Evolutionary conservation across 2,888 invertebrate genomes (phyloP), one percentile per base, ranked within the genome.

Genomic region (Fragum fragum): DNA sequence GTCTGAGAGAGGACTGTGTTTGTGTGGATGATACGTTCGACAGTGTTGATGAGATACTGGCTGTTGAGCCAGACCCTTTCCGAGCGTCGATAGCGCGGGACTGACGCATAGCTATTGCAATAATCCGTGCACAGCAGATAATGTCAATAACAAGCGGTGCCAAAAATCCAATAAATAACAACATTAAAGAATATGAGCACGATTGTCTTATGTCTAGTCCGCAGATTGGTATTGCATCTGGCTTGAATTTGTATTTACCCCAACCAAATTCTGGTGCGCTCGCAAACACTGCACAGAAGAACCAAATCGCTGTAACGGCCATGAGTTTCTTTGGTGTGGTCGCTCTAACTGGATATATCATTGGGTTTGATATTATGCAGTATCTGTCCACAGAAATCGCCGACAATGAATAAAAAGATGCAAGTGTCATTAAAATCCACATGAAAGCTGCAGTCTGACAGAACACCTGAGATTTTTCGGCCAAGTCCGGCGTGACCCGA

Each of bases 301-400:
- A 14, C 92, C 92, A 92, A 5, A 90, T 75, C 18, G 69, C 55
- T 16, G 74, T 59, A 0, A 91, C 72, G 5, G 83, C 81, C 16
- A 81, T 7, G n/a, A 86, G 66, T 63, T 86, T 86, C 66, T 74
- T 71, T 11, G 66, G 63, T 3, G 85, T 79, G 23, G 90, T 90
- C 9, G 88, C 85, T 55, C 79, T 82, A n/a, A 79, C 29, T 32
- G 91, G 91, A 79, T 92, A 92, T 14, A 86, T 76, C 79, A 91
- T 84, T 3, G 92, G 92, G 70, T 91, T 88, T 18, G 90, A 88
- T 36, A 92, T 90, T 69, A 86, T 88, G 70, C 90, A 87, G 78
- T 88, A 92, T 39, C 91, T 76, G 69, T 92, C 92, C 9, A 91
- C 77, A 21, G 91, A 90, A 9, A 91, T 86, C 14, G 88, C 88